Percentiles rank a stretch among this genome's conserved stretches.
These are phyloP conservation scores for Coranthus polyacanthus DNA, from an alignment of 2,797 vertebrate species.

Conservation along the genomic window DNA sequence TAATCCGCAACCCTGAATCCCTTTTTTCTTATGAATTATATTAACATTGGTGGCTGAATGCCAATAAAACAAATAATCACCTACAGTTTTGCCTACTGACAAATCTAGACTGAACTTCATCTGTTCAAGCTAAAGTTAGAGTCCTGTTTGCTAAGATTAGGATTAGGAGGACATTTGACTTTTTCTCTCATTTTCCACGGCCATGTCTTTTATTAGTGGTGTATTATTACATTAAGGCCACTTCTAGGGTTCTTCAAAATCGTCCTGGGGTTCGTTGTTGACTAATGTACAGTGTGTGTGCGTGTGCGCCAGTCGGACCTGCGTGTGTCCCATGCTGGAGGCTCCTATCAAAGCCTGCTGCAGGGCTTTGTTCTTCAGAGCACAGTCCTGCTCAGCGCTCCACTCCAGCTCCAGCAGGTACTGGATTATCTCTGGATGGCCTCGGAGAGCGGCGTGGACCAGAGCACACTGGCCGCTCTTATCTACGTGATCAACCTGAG, in stretches of 20 bases:
- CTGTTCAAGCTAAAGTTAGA: no score
- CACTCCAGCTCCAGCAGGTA: conserved; percentile 90
- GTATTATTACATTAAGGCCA: no score
- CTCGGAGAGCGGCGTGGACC: conserved; percentile 93
- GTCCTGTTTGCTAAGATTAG: no score
- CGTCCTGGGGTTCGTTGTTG: not conserved
- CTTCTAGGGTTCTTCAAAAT: not conserved
- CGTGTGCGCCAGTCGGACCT: conserved; percentile 60
- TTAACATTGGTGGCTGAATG: no score
- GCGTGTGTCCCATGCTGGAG: conserved; percentile 95
- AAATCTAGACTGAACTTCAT: no score
- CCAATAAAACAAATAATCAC: no score
- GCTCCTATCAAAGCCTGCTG: conserved; percentile 95
- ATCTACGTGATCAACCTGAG: conserved; percentile 92
- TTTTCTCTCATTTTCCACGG: no score
- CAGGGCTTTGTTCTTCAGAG: conserved; percentile 90
- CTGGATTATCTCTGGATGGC: conserved; percentile 90
- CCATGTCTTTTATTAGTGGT: no score
- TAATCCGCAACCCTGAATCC: no score
- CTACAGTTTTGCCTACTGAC: no score
- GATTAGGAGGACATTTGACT: no score
- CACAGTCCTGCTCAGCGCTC: conserved; percentile 81
- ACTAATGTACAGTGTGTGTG: not conserved
- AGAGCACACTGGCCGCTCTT: conserved; percentile 96
- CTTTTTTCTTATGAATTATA: no score